Conservation (phyloP, 2,797 vertebrate genomes). For the Labeo calbasu region DNA sequence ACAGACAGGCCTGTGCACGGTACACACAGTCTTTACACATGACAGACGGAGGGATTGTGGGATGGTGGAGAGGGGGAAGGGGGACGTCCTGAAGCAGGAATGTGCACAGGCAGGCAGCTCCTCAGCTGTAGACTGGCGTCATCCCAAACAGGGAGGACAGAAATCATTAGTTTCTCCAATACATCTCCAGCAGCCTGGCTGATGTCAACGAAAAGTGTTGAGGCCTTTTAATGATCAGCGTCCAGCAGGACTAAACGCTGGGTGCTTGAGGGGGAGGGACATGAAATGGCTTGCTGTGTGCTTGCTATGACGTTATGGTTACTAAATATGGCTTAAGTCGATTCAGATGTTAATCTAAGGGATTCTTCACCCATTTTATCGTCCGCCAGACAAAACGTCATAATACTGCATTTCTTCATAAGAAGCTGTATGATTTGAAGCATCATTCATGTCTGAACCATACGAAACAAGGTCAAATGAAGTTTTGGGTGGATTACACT, state of each 20-base stretch:
- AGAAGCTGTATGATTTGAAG: neutral
- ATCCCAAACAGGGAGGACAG: constrained; percentile 21
- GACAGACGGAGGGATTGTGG: constrained; percentile 2
- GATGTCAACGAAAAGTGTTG: constrained; percentile 15
- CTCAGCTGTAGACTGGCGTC: constrained; percentile 33
- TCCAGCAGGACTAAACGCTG: neutral
- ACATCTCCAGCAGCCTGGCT: constrained; percentile 16
- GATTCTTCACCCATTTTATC: neutral
- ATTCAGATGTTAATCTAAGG: neutral
- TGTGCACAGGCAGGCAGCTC: constrained; percentile 42
- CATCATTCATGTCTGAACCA: neutral
- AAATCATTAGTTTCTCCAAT: constrained; percentile 41
- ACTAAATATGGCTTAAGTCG: neutral
- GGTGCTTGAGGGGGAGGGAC: neutral
- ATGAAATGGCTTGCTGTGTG: neutral
- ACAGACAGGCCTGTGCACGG: constrained; percentile 29
- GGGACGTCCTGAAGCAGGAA: constrained; percentile 42
- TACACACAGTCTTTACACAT: constrained; percentile 3
- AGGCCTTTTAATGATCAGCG: constrained; percentile 15
- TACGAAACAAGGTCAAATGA: neutral
- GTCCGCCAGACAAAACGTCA: neutral
- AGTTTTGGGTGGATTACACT: neutral
- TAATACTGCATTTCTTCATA: neutral
- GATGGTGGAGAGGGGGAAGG: constrained; percentile 1
- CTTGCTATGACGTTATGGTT: neutral